Base-by-base conservation (phyloP, 2,888 invertebrate genomes). In the Phania funesta region DNA sequence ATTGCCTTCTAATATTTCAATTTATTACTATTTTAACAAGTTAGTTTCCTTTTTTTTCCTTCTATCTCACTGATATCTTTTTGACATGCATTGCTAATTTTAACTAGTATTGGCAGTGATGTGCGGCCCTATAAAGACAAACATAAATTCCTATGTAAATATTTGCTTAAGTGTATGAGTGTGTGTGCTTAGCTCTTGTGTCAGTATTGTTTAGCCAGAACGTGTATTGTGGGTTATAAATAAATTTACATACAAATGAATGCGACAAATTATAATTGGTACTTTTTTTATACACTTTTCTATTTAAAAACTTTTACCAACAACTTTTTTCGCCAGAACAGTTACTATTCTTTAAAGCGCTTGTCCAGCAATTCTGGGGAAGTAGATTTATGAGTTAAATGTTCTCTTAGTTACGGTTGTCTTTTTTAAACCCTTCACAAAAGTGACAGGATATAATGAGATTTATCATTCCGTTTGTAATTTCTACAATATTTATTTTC, bases 241-340 rank as follows among this genome's bases (percentile, higher is more conserved):
- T 52, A 74, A 74, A 82, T 82, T 82, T 68, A 70, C 74, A 74
- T 78, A 78, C 64, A 82, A 82, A 78, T 78, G 82, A 58, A 78
- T 82, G 77, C 78, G 82, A 82, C 74, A 82, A 82, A 78, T 82
- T 78, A 82, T 74, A 82, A 78, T 82, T 77, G 73, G 74, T 58
- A 46, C 46, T 73, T 62, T 60, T 26, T 24, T 73, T 18, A 38
- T 26, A 44, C 1, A 26, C 26, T 41, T 16, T 60, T 18, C 9
- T 54, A n/a, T 0, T 54, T 18, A 13, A 11, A 3, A 35, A 38
- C 2, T 24, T 38, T 38, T 41, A 7, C 16, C 6, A 20, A 41
- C 50, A 50, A 24, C 29, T 52, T 44, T 2, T 7, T 18, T 7
- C n/a, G n/a, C n/a, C n/a, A n/a, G n/a, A n/a, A n/a, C n/a, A n/a